Base-by-base conservation (phyloP, 1,140 invertebrate genomes). In the Hermetia illucens region DNA sequence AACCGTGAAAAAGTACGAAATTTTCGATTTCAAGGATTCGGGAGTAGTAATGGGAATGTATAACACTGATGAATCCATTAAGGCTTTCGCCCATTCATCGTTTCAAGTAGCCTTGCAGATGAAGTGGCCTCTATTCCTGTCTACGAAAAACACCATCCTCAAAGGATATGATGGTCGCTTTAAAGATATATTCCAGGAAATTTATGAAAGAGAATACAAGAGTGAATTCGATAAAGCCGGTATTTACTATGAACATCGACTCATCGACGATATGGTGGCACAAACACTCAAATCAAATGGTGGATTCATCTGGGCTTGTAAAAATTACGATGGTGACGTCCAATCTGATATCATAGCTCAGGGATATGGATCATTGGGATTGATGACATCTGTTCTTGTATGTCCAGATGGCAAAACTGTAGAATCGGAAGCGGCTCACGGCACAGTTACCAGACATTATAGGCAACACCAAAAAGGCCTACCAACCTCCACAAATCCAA, bases 191-290 rank as follows among this genome's bases (percentile, higher is more conserved):
- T 92, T 93, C 62, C 72, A 90, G 65, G 85, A 88, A 55, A 79
- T 91, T 48, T 91, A 75, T 62, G 74, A 88, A 45, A 74, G 80
- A 39, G 58, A 80, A 2, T 92, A 90, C 66, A 79, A 83, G 61
- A 57, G 64, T 29, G 53, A 82, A 38, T 92, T 77, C 64, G 82
- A 90, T 44, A 72, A 70, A 5, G 68, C 69, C 10, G 77, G 77
- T 34, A 88, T 90, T 45, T 89, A 82, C 80, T 91, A 92, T 58
- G 88, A 92, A 61, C 88, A 92, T 62, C 69, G 88, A n/a, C 64
- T 91, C 18, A 91, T 91, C 52, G 88, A 92, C 58, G 88, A 92
- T 52, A 90, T 89, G 84, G 87, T 92, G 17, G 88, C 88, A 8
- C 86, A 91, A 61, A 79, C 74, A 5, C 64, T 92, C 33, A 92